Evolutionary conservation across 1,140 invertebrate species (phyloP), one percentile per base, ranked within the genome.

Genomic region (Hycleus cichorii): DNA sequence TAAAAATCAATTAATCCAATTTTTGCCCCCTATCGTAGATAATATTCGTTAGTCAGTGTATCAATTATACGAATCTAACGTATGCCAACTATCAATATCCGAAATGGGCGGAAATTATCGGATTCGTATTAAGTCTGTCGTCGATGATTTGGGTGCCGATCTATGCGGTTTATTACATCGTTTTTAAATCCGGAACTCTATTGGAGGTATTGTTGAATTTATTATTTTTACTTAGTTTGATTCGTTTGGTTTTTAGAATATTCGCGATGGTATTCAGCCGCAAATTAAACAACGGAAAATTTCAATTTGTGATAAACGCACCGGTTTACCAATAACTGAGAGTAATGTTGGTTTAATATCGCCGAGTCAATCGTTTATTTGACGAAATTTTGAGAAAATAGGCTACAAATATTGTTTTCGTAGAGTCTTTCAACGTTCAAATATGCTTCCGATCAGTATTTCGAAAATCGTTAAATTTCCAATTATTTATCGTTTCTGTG

Each of bases 61-160:
- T 87, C 2, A 78, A 84, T 59, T 87, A 87, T 56, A 70, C 80
- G 58, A 84, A 84, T 7, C 68, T 90, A 10, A 81, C 77, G 24
- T 85, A 88, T 61, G 83, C 81, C 24, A 75, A 74, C 12, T 89
- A 90, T 68, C 74, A 80, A 27, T 91, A 87, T 72, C 89, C 89
- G 2, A 65, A 72, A n/a, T 89, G 87, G 86, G 87, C 85, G 2
- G 80, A 89, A 61, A 71, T 80, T n/a, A 75, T 90, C 55, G 89
- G 89, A 1, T 83, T 84, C 66, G 71, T 78, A 39, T 77, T 91
- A 63, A 87, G 86, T 46, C 71, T 89, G n/a, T 81, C 85, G 0
- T 90, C 89, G 0, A 88, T 91, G 78, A 72, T 86, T 3, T 82
- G 83, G 74, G 84, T 91, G 64, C 89, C 88, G 4, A 70, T 72